Evolutionary conservation across 2,797 vertebrate species (phyloP).

Genomic region (Polyboroides typus): DNA sequence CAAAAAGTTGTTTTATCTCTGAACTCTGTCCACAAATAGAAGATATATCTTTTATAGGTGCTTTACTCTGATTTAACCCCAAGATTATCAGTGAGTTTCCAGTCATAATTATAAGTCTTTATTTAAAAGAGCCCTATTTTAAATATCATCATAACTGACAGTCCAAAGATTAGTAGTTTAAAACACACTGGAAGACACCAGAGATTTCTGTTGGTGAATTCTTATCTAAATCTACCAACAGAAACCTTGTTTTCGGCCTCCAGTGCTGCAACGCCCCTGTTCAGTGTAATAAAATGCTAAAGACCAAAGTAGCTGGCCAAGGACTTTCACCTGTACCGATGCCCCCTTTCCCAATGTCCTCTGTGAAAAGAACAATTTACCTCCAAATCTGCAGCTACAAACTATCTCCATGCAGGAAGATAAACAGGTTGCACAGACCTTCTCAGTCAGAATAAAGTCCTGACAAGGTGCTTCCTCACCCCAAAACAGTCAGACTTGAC

Average conservation of each 20-base stretch:
- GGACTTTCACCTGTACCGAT: not conserved
- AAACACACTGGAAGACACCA: not conserved
- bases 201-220: not conserved
- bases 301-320: not conserved
- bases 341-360: not conserved
- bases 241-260: slow-evolving; percentile 9
- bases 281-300: slow-evolving; percentile 12
- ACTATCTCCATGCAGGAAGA: not conserved
- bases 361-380: not conserved
- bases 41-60: not conserved
- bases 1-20: not conserved
- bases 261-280: not conserved
- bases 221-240: slow-evolving; percentile 17
- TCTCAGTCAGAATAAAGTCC: not conserved
- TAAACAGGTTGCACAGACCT: not conserved
- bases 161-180: slow-evolving; percentile 37
- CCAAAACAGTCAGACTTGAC: not conserved
- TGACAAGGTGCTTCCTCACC: not conserved
- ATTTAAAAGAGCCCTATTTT: not conserved
- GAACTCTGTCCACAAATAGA: slow-evolving; percentile 13
- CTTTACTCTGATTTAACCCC: not conserved
- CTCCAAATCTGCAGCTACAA: not conserved
- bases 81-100: not conserved
- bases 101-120: not conserved
- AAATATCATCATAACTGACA: not conserved